phyloP scores from a whole-genome alignment of 2,113 vertebrate species.

The Atractosteus spatula region DNA sequence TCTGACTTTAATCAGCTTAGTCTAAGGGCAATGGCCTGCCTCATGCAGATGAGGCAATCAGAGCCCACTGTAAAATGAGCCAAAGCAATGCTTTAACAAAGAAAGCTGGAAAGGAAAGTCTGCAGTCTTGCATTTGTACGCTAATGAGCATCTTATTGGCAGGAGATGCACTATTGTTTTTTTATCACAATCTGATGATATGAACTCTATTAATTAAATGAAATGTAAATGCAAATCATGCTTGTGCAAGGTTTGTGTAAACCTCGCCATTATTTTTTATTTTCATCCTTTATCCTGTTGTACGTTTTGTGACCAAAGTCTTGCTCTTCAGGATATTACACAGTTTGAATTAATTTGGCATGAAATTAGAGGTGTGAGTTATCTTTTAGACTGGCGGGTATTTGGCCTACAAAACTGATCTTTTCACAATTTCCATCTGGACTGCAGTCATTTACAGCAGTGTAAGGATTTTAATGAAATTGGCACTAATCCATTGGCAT shows the following conservation, averaged over 20 bases:
- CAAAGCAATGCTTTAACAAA: too few relatives aligned
- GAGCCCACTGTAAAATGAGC: too few relatives aligned
- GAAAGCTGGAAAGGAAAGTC: background rate
- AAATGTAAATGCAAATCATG: background rate
- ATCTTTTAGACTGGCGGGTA: background rate
- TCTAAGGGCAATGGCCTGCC: too few relatives aligned
- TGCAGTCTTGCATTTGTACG: too few relatives aligned
- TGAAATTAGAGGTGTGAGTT: background rate
- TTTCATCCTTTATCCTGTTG: background rate
- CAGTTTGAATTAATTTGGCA: background rate
- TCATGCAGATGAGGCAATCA: too few relatives aligned
- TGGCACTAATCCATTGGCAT: slow-evolving; percentile 44
- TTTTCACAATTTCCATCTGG: slow-evolving; percentile 6
- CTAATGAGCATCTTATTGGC: too few relatives aligned
- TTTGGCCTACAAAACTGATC: background rate
- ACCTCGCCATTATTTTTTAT: background rate
- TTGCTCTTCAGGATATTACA: background rate
- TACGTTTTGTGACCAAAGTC: background rate
- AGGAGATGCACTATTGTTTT: too few relatives aligned
- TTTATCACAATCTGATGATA: too few relatives aligned
- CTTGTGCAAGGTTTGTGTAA: background rate
- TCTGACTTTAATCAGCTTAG: too few relatives aligned
- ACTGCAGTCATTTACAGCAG: slow-evolving; percentile 32
- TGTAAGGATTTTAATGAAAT: slow-evolving; percentile 42
- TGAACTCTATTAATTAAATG: too few relatives aligned